Percentiles rank a stretch among this genome's conserved stretches.
Conservation (phyloP, 2,888 invertebrate genomes). For the Eledona agricola region DNA sequence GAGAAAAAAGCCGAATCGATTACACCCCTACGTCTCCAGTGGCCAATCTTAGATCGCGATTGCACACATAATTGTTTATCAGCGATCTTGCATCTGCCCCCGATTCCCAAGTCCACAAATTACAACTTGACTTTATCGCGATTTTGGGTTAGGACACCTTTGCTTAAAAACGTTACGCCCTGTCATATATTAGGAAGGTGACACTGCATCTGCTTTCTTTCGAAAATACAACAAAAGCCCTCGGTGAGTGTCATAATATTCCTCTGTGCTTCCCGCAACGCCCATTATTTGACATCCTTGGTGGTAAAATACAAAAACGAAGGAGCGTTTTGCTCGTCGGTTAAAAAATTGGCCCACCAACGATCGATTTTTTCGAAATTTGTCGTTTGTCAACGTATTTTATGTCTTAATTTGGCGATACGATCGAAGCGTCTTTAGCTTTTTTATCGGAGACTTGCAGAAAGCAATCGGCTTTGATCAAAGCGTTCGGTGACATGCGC, state of each 20-base stretch:
- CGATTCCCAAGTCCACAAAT: conserved; percentile 32
- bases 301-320: conserved; percentile 51
- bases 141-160: conserved; percentile 46
- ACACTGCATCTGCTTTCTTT: conserved; percentile 53
- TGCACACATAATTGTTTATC: conserved; percentile 28
- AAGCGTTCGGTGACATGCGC: conserved; percentile 31
- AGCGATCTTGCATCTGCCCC: conserved; percentile 33
- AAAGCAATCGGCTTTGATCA: conserved; percentile 35
- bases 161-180: conserved; percentile 50
- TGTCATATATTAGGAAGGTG: conserved; percentile 49
- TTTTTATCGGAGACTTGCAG: conserved; percentile 31
- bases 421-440: conserved; percentile 40
- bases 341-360: conserved; percentile 2
- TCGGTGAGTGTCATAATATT: conserved; percentile 60
- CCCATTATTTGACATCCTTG: conserved; percentile 53
- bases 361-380: conserved; percentile 13
- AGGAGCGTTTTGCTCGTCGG: neutral
- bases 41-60: conserved; percentile 15
- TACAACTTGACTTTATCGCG: conserved; percentile 45
- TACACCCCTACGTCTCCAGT: conserved; percentile 33
- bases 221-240: conserved; percentile 52
- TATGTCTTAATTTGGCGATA: conserved; percentile 48
- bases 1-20: conserved; percentile 30
- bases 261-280: conserved; percentile 56
- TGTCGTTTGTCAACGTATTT: conserved; percentile 35